Base-by-base conservation (phyloP, 2,888 invertebrate genomes). In the Chouioia cunea region DNA sequence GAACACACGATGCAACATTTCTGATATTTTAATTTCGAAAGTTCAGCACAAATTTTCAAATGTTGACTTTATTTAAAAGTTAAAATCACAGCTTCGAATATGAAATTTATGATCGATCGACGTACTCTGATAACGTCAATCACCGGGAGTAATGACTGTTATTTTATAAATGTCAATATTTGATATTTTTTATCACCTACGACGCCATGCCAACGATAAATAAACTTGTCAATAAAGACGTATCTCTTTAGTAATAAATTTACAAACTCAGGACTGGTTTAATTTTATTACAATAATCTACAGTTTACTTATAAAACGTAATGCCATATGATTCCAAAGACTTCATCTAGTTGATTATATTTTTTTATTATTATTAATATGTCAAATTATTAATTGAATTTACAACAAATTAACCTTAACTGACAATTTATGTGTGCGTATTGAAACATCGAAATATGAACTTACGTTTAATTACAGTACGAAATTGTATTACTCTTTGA, bases 91-190 rank as follows among this genome's bases (percentile, higher is more conserved):
- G 52, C 23, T 27, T 15, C 27, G 54, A 36, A 36, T 65, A 46
- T 64, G 67, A 70, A 73, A 73, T 73, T 70, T 73, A 59, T 67
- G 71, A 71, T 71, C 54, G 71, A 73, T 73, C 57, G 65, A n/a
- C 36, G 15, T 20, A 20, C 50, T 2, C 20, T 36, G 52, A 62
- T 46, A 47, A 50, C 62, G 71, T 65, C 60, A 65, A 53, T 56
- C 53, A 65, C 44, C 22, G 10, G 10, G 12, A 36, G 36, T 36
- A 36, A 36, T 36, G 12, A 10, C 36, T 36, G 36, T 36, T 36
- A 36, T 36, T 36, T 36, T 36, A 1, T 36, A 62, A 69, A 62
- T 54, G 53, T 69, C 62, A 69, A 57, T 62, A 6, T 68, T 67
- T 56, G 18, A 56, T 48, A 46, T 69, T 58, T 63, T 56, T 58